Percentiles rank a stretch among this genome's conserved stretches.
Evolutionary conservation across 2,888 invertebrate genomes (phyloP).

Genomic region (Cheilosia vernalis): DNA sequence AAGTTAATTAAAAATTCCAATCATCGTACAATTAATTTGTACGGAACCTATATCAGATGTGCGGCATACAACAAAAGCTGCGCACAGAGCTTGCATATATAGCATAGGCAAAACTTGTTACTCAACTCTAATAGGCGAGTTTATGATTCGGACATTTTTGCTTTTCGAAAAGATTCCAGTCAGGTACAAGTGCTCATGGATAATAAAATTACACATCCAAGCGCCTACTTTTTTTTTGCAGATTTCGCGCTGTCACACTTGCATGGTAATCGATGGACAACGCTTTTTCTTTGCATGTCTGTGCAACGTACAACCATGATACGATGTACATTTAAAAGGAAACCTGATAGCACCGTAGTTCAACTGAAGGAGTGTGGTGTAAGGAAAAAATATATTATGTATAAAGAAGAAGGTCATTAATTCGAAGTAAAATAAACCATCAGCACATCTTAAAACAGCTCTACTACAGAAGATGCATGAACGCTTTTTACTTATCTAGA

Average conservation of each 20-base stretch:
- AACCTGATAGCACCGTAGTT: conserved; percentile 10
- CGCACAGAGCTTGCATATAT: conserved; percentile 32
- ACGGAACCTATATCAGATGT: conserved; percentile 71
- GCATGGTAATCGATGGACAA: conserved; percentile 50
- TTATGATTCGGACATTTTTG: conserved; percentile 63
- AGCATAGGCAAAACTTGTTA: conserved; percentile 69
- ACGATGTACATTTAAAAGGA: conserved; percentile 11
- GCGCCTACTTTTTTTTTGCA: conserved; percentile 48
- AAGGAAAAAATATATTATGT: neutral
- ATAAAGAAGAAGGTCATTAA: neutral
- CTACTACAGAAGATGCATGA: too few species aligned
- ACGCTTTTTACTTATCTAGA: too few species aligned
- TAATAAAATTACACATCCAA: conserved; percentile 45
- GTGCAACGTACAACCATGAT: neutral
- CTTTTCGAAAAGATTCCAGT: conserved; percentile 67
- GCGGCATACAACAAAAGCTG: conserved; percentile 72
- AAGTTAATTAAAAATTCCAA: conserved; percentile 75
- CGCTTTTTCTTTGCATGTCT: conserved; percentile 24
- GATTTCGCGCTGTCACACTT: conserved; percentile 64
- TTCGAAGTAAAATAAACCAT: too few species aligned
- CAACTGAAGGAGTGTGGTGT: neutral
- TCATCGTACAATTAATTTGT: conserved; percentile 74
- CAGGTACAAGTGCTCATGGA: conserved; percentile 43
- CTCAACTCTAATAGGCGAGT: conserved; percentile 62
- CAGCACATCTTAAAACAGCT: too few species aligned